Evolutionary conservation across 1,140 invertebrate species (phyloP).

Genomic region (Acromyrmex heyeri): DNA sequence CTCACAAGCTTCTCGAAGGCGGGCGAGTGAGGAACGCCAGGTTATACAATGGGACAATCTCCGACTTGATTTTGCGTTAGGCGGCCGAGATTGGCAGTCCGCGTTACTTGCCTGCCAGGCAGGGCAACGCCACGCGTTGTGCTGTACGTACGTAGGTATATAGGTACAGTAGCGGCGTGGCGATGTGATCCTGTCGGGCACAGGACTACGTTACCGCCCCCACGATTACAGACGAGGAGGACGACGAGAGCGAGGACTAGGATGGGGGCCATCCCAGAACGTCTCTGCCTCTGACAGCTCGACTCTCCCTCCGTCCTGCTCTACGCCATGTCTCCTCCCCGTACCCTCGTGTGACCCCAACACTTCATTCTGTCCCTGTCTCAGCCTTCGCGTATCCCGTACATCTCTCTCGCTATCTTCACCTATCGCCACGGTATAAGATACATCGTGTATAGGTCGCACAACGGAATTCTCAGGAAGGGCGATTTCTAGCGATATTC

Average conservation of each 20-base stretch:
- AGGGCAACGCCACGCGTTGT: slow-evolving; percentile 64
- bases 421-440: slow-evolving; percentile 31
- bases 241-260: slow-evolving; percentile 82
- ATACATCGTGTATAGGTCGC: slow-evolving; percentile 23
- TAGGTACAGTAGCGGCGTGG: slow-evolving; percentile 81
- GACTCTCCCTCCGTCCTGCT: slow-evolving; percentile 71
- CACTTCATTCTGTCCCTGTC: slow-evolving; percentile 61
- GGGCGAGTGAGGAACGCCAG: slow-evolving; percentile 54
- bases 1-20: slow-evolving; percentile 28
- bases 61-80: slow-evolving; percentile 81
- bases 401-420: slow-evolving; percentile 55
- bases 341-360: slow-evolving; percentile 28
- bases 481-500: slow-evolving; percentile 3
- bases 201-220: slow-evolving; percentile 86
- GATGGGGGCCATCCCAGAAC: slow-evolving; percentile 84
- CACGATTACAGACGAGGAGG: slow-evolving; percentile 85
- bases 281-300: slow-evolving; percentile 86
- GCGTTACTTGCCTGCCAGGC: slow-evolving; percentile 70
- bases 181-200: slow-evolving; percentile 86
- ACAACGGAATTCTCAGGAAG: slow-evolving; percentile 17
- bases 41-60: slow-evolving; percentile 81
- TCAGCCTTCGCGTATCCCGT: slow-evolving; percentile 45
- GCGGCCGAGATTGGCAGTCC: slow-evolving; percentile 81
- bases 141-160: slow-evolving; percentile 76
- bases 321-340: slow-evolving; percentile 17